Percentiles rank a stretch among this genome's conserved stretches.
phyloP scores from a whole-genome alignment of 2,113 vertebrate species.

The Bucco capensis region DNA sequence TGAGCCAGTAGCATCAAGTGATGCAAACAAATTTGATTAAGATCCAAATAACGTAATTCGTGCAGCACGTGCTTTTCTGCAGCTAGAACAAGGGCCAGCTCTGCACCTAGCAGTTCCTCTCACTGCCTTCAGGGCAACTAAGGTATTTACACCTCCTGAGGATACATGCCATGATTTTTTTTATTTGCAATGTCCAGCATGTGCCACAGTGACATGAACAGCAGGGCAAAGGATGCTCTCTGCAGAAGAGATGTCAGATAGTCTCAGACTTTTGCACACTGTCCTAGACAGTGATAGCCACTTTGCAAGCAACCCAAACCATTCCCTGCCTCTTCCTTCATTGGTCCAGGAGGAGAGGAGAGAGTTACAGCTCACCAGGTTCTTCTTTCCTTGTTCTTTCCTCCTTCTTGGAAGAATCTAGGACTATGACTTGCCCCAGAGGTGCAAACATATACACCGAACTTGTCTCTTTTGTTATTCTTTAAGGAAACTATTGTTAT shows the following conservation, averaged over 20 bases:
- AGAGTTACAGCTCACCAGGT: not conserved
- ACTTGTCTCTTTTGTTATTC: not conserved
- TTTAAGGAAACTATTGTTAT: not conserved
- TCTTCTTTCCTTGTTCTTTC: not conserved
- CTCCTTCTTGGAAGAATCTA: not conserved
- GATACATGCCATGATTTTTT: not conserved
- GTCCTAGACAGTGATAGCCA: not conserved
- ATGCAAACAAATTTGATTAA: not conserved
- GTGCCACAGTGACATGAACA: fast-evolving
- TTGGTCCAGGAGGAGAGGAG: not conserved
- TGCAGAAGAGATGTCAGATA: not conserved
- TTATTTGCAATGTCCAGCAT: not conserved
- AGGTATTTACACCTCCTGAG: not conserved
- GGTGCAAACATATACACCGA: not conserved
- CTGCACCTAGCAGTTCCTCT: not conserved
- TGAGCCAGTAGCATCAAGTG: not conserved
- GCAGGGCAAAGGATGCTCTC: not conserved
- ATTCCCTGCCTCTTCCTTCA: not conserved
- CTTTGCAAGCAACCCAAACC: not conserved
- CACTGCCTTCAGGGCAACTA: not conserved
- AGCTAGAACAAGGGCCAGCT: not conserved
- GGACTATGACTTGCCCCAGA: not conserved
- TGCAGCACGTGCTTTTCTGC: not conserved
- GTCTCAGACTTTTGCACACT: not conserved
- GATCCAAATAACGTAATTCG: not conserved